These are phyloP conservation scores for Sigmodon hispidus DNA, from an alignment of 2,113 vertebrate genomes.

Conservation along the genomic window DNA sequence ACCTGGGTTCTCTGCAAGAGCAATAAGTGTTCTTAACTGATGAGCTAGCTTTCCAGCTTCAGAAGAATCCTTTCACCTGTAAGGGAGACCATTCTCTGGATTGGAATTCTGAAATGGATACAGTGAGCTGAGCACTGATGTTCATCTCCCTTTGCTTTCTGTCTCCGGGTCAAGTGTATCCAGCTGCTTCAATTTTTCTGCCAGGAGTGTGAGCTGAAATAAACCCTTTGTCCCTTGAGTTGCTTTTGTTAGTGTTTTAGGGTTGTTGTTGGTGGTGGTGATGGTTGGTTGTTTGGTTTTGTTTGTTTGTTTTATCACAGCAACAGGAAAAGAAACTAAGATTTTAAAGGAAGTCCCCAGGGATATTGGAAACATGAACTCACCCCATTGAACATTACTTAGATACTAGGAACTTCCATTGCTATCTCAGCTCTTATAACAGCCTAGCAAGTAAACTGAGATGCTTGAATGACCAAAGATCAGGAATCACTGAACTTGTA, in stretches of 20 bases:
- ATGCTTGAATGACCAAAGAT: neutral
- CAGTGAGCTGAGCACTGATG: neutral
- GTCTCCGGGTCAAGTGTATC: neutral
- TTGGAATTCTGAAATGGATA: neutral
- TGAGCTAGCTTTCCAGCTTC: neutral
- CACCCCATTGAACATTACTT: neutral
- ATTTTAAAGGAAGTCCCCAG: conserved; percentile 34
- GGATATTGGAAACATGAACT: neutral
- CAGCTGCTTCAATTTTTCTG: neutral
- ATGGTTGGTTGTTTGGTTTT: neutral
- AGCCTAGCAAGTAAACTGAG: neutral
- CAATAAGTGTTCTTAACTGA: neutral
- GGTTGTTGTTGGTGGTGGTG: neutral
- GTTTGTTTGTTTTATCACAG: neutral
- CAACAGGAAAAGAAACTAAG: neutral
- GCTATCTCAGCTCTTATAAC: neutral
- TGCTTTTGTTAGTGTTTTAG: neutral
- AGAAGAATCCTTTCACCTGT: neutral
- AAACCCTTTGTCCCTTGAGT: neutral
- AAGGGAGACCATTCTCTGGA: too few species aligned
- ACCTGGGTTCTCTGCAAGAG: neutral
- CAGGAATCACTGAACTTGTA: neutral
- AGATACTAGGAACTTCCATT: neutral
- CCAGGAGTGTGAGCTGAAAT: too few species aligned
- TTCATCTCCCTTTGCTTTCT: neutral